These are phyloP conservation scores for Agrochola lota DNA, from an alignment of 2,888 invertebrate species.

Conservation along the genomic window DNA sequence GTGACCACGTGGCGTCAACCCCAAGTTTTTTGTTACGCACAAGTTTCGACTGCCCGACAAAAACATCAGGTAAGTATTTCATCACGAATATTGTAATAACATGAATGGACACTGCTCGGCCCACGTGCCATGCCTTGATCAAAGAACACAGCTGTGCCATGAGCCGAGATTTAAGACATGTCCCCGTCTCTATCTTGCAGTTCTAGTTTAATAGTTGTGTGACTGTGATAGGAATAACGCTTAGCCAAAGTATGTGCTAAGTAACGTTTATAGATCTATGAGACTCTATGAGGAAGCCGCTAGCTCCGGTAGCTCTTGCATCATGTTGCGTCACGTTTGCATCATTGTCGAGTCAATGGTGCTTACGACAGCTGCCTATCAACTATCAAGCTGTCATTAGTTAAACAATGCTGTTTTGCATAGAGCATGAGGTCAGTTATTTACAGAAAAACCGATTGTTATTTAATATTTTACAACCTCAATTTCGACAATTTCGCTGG, in stretches of 20 bases:
- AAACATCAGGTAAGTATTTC: not conserved
- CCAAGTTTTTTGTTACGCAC: not conserved
- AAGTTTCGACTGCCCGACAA: not conserved
- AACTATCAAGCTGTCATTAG: slow-evolving; percentile 31
- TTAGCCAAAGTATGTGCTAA: not conserved
- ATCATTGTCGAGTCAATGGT: slow-evolving; percentile 40
- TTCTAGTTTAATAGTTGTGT: not conserved
- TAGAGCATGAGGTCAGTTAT: slow-evolving; percentile 5
- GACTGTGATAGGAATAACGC: not conserved
- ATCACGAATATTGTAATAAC: slow-evolving; percentile 9
- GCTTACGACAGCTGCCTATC: slow-evolving; percentile 33
- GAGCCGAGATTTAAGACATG: not conserved
- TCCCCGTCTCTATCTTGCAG: not conserved
- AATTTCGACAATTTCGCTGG: not conserved
- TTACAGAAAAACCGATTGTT: not conserved
- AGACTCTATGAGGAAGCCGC: not conserved
- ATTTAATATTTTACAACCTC: not conserved
- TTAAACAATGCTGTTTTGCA: slow-evolving; percentile 22
- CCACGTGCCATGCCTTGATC: slow-evolving; percentile 14
- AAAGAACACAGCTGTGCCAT: slow-evolving; percentile 6
- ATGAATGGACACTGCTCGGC: not conserved
- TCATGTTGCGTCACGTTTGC: slow-evolving; percentile 55
- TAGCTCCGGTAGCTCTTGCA: slow-evolving; percentile 12
- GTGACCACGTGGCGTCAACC: slow-evolving; percentile 15
- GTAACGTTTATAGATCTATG: not conserved